Evolutionary conservation across 92 coral and sea anemone genomes (phyloP), one percentile per base, ranked within the genome.

Genomic region (Epizoanthus illoricatus): DNA sequence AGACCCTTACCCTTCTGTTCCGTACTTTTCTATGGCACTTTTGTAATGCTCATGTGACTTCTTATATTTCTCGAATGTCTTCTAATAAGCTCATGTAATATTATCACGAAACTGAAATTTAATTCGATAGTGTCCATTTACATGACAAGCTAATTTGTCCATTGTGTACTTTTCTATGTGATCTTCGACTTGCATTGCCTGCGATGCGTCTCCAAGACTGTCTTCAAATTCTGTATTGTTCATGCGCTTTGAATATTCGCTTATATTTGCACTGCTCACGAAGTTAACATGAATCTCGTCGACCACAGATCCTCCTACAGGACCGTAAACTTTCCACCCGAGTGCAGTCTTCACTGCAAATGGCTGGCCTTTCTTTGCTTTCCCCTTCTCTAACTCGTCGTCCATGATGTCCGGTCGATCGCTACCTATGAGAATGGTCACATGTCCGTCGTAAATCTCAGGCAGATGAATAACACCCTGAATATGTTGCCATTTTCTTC

Each of bases 271-370:
- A 18, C 71, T 85, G 20, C 80, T 65, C n/a, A 59, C 73, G 61
- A 85, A 65, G 80, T 68, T 88, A 23, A 81, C 84, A 47, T 58
- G 55, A n/a, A 81, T 76, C 49, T 80, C 68, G 24, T 65, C 79
- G 5, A 69, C 68, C 3, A 70, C 58, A 5, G 74, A 2, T 33
- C 84, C 85, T 49, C 87, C 88, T 9, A 91, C 68, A 18, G 91
- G 96, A 33, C 93, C 91, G 49, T 56, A 90, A 41, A 92, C 91
- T 54, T 89, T 89, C 95, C 95, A 87, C 18, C 93, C 95, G 5
- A 92, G 70, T 11, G 89, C 86, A 15, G 93, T 92, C 56, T 74
- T 86, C 7, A 92, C 90, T 19, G 95, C 89, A 4, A 54, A 79
- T 7, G 87, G 91, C 42, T 92, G 85, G 63, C 90, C 88, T 39